A percentile compares a stretch with the other conserved stretches of the same genome.
phyloP scores from a whole-genome alignment of 2,113 vertebrate genomes.

The Anthoscopus minutus region DNA sequence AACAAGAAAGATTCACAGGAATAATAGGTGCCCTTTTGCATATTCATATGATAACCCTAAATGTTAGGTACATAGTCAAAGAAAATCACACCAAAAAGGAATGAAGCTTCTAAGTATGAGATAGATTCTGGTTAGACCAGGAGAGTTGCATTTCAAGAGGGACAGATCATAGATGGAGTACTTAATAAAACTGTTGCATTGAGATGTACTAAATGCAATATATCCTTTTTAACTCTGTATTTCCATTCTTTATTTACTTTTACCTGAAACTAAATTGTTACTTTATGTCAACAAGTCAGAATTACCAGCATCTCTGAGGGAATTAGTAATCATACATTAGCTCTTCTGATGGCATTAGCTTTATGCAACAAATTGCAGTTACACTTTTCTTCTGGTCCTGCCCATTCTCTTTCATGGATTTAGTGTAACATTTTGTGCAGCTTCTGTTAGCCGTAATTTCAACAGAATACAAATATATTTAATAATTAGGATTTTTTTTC shows the following conservation, averaged over 20 bases:
- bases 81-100: neutral
- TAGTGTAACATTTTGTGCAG: neutral
- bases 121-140: neutral
- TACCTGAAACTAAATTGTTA: neutral
- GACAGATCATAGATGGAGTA: neutral
- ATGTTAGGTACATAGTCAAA: neutral
- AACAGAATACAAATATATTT: neutral
- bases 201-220: neutral
- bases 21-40: neutral
- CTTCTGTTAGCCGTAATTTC: neutral
- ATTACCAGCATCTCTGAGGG: neutral
- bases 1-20: neutral
- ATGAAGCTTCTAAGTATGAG: neutral
- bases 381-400: neutral
- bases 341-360: neutral
- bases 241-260: neutral
- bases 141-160: neutral
- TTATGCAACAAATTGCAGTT: neutral
- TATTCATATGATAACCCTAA: neutral
- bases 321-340: neutral
- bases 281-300: neutral
- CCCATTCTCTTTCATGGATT: neutral
- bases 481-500: neutral
- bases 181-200: neutral
- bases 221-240: rapidly evolving